Evolutionary conservation across 92 coral and sea anemone species (phyloP).

Genomic region (Epizoanthus illoricatus): DNA sequence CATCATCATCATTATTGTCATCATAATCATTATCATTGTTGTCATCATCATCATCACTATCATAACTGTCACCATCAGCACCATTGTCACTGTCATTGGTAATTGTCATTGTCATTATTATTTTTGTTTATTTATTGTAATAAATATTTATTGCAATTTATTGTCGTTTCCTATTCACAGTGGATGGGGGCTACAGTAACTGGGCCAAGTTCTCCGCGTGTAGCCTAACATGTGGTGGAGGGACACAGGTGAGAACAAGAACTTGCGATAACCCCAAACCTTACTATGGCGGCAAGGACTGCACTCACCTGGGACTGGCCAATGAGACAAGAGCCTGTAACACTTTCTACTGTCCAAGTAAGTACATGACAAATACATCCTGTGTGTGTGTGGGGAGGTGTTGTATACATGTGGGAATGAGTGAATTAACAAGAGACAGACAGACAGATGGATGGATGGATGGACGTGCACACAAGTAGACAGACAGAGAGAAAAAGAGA

Average conservation of each 20-base stretch:
- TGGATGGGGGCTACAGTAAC: conserved; percentile 82
- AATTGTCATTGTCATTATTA: too few relatives aligned
- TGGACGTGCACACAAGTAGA: too few relatives aligned
- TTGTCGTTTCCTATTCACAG: conserved; percentile 41
- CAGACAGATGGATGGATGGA: too few relatives aligned
- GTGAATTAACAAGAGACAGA: too few relatives aligned
- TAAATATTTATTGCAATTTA: too few relatives aligned
- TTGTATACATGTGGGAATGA: not conserved
- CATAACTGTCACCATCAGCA: too few relatives aligned
- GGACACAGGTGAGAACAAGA: conserved; percentile 72
- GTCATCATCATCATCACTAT: too few relatives aligned
- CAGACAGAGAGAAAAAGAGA: too few relatives aligned
- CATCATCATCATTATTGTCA: too few relatives aligned
- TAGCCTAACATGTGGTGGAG: conserved; percentile 89
- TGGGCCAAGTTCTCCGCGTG: conserved; percentile 83
- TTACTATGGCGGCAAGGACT: conserved; percentile 84
- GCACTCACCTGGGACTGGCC: conserved; percentile 77
- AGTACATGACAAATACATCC: conserved; percentile 1
- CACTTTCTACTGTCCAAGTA: conserved; percentile 93
- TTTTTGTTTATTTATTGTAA: too few relatives aligned
- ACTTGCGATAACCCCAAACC: conserved; percentile 85
- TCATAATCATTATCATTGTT: too few relatives aligned
- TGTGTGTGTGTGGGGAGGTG: not conserved
- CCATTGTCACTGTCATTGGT: too few relatives aligned
- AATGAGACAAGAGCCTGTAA: conserved; percentile 93